These are phyloP conservation scores for Drosophila multiciliata DNA, from an alignment of 2,888 invertebrate genomes.

Conservation along the genomic window DNA sequence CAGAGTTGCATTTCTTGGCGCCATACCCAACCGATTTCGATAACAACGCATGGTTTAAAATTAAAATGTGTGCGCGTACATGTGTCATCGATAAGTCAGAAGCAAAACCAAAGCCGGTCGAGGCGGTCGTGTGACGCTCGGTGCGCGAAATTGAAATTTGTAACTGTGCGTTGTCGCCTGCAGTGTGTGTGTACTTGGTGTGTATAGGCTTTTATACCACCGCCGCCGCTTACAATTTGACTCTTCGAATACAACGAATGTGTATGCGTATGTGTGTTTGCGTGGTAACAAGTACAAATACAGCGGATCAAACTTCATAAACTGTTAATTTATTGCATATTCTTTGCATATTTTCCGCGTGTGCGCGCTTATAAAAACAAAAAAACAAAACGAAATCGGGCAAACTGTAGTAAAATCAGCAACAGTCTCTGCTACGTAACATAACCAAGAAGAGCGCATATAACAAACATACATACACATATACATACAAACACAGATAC, in stretches of 20 bases:
- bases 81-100: slow-evolving; percentile 41
- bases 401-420: slow-evolving; percentile 1
- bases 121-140: slow-evolving; percentile 43
- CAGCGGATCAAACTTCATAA: slow-evolving; percentile 12
- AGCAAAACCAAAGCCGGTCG: slow-evolving; percentile 42
- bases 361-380: slow-evolving; percentile 15
- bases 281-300: slow-evolving; percentile 32
- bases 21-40: slow-evolving; percentile 16
- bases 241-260: slow-evolving; percentile 19
- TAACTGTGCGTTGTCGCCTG: slow-evolving; percentile 37
- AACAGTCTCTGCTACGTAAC: slow-evolving; percentile 23
- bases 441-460: slow-evolving; percentile 35
- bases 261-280: slow-evolving; percentile 17
- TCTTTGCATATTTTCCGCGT: slow-evolving; percentile 22
- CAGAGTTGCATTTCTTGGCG: slow-evolving; percentile 34
- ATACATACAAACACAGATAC: neutral
- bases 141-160: slow-evolving; percentile 39
- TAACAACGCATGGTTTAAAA: slow-evolving; percentile 30
- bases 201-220: slow-evolving; percentile 21
- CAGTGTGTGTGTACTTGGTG: slow-evolving; percentile 33
- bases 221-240: slow-evolving; percentile 35
- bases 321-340: slow-evolving; percentile 14
- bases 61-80: neutral
- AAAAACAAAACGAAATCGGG: neutral
- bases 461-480: neutral